phyloP scores from a whole-genome alignment of 2,797 vertebrate genomes.

The Moxostoma hubbsi region DNA sequence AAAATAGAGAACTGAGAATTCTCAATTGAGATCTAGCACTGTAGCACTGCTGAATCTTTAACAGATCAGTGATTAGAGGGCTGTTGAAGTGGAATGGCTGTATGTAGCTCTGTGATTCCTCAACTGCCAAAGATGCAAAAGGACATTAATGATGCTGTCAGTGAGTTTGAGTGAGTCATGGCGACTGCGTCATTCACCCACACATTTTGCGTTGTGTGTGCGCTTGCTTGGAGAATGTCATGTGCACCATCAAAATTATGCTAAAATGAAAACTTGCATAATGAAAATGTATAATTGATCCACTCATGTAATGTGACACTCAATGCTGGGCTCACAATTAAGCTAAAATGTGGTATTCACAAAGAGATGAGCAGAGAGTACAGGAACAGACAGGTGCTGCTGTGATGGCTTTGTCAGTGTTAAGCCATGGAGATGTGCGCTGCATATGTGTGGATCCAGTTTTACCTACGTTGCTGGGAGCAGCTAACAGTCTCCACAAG shows the following conservation, averaged over 20 bases:
- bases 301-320: slow-evolving; percentile 42
- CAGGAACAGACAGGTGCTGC: slow-evolving; percentile 35
- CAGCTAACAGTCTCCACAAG: too few species aligned
- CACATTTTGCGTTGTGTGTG: slow-evolving; percentile 41
- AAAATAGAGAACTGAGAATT: too few species aligned
- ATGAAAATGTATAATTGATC: slow-evolving; percentile 38
- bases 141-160: slow-evolving; percentile 58
- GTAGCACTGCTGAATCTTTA: neutral
- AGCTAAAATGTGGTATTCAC: slow-evolving; percentile 43
- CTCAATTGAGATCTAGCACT: too few species aligned
- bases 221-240: slow-evolving; percentile 35
- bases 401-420: neutral
- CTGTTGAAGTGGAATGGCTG: neutral
- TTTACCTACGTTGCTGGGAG: too few species aligned
- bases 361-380: slow-evolving; percentile 33
- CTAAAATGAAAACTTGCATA: slow-evolving; percentile 40
- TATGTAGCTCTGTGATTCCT: slow-evolving; percentile 25
- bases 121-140: slow-evolving; percentile 52
- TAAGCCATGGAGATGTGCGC: slow-evolving; percentile 33
- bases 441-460: neutral
- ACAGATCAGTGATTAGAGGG: neutral
- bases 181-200: slow-evolving; percentile 73
- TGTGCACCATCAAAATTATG: slow-evolving; percentile 30
- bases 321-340: slow-evolving; percentile 12
- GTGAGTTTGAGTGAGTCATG: slow-evolving; percentile 71